Base-by-base conservation (phyloP, 2,888 invertebrate species). In the Eretmocerus hayati region DNA sequence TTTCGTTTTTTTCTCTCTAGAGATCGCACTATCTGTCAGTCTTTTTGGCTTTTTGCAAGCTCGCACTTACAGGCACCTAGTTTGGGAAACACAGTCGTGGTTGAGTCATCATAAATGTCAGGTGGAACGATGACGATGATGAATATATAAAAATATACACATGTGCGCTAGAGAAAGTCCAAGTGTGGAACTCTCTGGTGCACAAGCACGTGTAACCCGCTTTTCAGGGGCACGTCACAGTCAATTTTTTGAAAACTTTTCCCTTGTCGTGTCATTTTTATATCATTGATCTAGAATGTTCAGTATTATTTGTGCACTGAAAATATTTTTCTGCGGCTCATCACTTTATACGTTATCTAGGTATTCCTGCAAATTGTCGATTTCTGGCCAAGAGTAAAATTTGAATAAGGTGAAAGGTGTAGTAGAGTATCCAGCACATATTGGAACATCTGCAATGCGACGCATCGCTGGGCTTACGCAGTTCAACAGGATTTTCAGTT, bases 21-120 rank as follows among this genome's bases (percentile, higher is more conserved):
- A n/a, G n/a, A n/a, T n/a, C n/a, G n/a, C n/a, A n/a, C n/a, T 1
- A 26, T 1, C 26, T 9, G 11, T 26, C 26, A 11, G 26, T 5
- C 9, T 15, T 9, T 38, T 8, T 23, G 46, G 40, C 40, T 50
- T 32, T 46, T 43, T 50, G 42, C 32, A 18, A 33, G 30, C 33
- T 5, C 33, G 13, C 15, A 5, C 15, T 15, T n/a, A 5, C n/a
- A n/a, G n/a, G n/a, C n/a, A 71, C 70, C 70, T 71, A 71, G 70
- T 71, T 71, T 71, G 66, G 66, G 67, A 71, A 71, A 71, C 68
- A 71, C 69, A 71, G 70, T 71, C 67, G 64, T 71, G 66, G 68
- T 68, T 70, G 64, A 68, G 66, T 67, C 55, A 62, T 57, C 54
- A 57, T 48, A 57, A 46, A 60, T 59, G 59, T 57, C 48, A 52